phyloP scores from a whole-genome alignment of 2,113 vertebrate genomes.

The Lonchura striata region DNA sequence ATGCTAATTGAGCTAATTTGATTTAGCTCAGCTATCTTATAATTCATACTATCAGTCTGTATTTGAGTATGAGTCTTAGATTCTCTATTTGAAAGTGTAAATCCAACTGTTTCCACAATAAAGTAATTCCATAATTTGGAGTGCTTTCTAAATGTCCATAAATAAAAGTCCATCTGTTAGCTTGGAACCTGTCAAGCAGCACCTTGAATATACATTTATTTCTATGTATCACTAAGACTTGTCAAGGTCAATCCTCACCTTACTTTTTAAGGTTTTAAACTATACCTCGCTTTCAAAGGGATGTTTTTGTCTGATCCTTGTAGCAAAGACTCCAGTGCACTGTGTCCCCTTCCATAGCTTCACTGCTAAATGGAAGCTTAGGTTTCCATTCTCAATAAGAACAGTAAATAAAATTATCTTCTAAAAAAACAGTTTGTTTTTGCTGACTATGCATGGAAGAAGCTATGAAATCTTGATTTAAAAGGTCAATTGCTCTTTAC shows the following conservation, averaged over 20 bases:
- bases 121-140: not conserved
- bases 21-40: not conserved
- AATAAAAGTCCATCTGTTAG: not conserved
- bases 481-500: not conserved
- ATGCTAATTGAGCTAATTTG: not conserved
- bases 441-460: not conserved
- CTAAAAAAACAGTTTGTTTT: not conserved
- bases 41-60: not conserved
- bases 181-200: not conserved
- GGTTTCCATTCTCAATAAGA: not conserved
- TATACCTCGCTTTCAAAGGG: not conserved
- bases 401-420: not conserved
- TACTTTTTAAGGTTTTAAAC: not conserved
- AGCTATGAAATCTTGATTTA: not conserved
- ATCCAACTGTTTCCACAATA: not conserved
- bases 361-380: not conserved
- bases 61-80: not conserved
- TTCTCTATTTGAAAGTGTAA: not conserved
- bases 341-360: not conserved
- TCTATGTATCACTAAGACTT: not conserved
- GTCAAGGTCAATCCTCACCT: fast-evolving
- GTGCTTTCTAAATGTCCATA: not conserved
- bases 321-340: not conserved
- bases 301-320: not conserved
- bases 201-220: not conserved